A percentile compares a stretch with the other conserved stretches of the same genome.
Evolutionary conservation across 2,113 vertebrate genomes (phyloP).

Genomic region (Mohoua ochrocephala): DNA sequence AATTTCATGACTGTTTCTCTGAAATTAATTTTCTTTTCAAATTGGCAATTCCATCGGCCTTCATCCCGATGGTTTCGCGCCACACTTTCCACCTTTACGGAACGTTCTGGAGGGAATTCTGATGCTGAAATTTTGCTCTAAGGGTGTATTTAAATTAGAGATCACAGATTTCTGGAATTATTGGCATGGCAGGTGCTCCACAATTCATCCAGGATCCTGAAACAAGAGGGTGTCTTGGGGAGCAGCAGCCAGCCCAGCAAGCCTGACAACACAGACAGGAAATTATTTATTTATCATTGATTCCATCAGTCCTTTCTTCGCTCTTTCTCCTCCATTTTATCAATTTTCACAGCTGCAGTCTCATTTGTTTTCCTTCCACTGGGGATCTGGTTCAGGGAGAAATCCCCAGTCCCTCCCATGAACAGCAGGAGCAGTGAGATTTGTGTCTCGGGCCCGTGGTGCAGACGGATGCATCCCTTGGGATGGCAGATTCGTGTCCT

Average conservation of each 20-base stretch:
- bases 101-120: not conserved
- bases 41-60: not conserved
- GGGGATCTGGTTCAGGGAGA: not conserved
- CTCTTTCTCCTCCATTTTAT: not conserved
- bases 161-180: not conserved
- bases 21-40: not conserved
- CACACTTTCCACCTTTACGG: not conserved
- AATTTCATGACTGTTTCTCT: not conserved
- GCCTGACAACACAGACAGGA: not conserved
- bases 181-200: not conserved
- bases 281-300: constrained; percentile 6
- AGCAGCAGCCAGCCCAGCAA: not conserved
- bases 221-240: not conserved
- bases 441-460: not conserved
- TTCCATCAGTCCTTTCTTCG: not conserved
- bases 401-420: not conserved
- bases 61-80: not conserved
- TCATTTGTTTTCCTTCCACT: not conserved
- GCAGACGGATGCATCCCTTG: not conserved
- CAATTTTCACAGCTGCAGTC: not conserved
- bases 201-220: not conserved
- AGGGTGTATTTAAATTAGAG: not conserved
- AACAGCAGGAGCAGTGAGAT: not conserved
- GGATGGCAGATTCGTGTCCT: not conserved
- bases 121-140: not conserved